Percentiles rank a stretch among this genome's conserved stretches.
phyloP scores from a whole-genome alignment of 2,888 invertebrate species.

The Hemithea aestivaria region DNA sequence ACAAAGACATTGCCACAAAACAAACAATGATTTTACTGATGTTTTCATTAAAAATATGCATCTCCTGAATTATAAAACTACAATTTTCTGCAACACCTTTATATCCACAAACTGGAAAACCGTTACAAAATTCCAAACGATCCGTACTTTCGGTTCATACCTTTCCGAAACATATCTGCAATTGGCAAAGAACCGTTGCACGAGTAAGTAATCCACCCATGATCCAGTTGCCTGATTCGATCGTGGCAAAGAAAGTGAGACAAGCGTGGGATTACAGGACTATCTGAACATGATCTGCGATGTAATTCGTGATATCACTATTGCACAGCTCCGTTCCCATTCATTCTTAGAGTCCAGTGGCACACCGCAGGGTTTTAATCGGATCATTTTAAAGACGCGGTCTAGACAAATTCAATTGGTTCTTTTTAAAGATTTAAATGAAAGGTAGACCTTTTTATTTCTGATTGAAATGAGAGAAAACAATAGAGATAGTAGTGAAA shows the following conservation, averaged over 20 bases:
- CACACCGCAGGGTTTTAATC: slow-evolving; percentile 32
- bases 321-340: slow-evolving; percentile 29
- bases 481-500: slow-evolving; percentile 2
- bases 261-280: slow-evolving; percentile 57
- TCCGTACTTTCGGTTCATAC: slow-evolving; percentile 27
- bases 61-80: too few species aligned
- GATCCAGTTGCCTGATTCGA: slow-evolving; percentile 53
- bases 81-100: too few species aligned
- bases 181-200: slow-evolving; percentile 49
- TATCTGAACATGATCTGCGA: slow-evolving; percentile 46
- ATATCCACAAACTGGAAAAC: slow-evolving; percentile 26
- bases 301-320: slow-evolving; percentile 31
- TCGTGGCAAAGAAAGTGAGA: slow-evolving; percentile 53
- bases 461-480: slow-evolving; percentile 18
- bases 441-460: slow-evolving; percentile 3
- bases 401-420: slow-evolving; percentile 30
- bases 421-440: slow-evolving; percentile 5
- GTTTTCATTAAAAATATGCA: too few species aligned
- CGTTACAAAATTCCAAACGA: slow-evolving; percentile 31
- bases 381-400: slow-evolving; percentile 26
- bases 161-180: slow-evolving; percentile 32
- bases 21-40: too few species aligned
- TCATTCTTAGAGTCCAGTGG: slow-evolving; percentile 22
- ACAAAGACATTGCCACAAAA: too few species aligned
- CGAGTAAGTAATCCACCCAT: slow-evolving; percentile 38